Evolutionary conservation across 2,113 vertebrate species (phyloP), one percentile per base, ranked within the genome.

Genomic region (Amazona vittata): DNA sequence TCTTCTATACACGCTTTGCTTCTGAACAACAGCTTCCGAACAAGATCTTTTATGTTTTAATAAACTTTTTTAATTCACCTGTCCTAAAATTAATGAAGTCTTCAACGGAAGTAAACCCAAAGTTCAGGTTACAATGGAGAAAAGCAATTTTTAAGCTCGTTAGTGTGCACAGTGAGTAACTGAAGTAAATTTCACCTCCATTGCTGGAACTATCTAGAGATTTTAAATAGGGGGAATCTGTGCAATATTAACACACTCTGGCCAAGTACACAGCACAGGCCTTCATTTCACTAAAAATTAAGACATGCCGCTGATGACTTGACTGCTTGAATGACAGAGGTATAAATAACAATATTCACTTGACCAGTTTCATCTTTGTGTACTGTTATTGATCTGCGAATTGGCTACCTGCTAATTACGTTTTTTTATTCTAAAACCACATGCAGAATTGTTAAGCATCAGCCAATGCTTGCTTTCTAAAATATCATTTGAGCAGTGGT

Each of bases 141-240:
- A 64, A 80, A 89, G 21, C 21, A 10, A 85, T 60, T 85, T 85
- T 90, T 46, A 50, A 60, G 67, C 22, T 25, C 15, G 6, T 55
- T 62, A 47, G 22, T 4, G 2, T 16, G 18, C 12, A 37, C 14
- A 71, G 1, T 15, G 10, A 85, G 28, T 19, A 84, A 41, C 0
- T 39, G 4, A 6, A 74, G 55, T 28, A 70, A 67, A 91, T 75
- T 49, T 60, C 43, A 84, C 9, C 12, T 75, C n/a, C 9, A n/a
- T 5, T 5, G 3, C 65, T 53, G 50, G 21, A 78, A 65, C 31
- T 57, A 39, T 28, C 33, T 67, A 12, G 79, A 74, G 25, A 87
- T 75, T 91, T 78, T 46, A 68, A 46, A 63, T 0, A 22, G 9
- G 65, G 31, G 14, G 15, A 31, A 55, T 71, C 33, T 67, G 17